phyloP scores from a whole-genome alignment of 2,113 vertebrate species.

The Nymphicus hollandicus region DNA sequence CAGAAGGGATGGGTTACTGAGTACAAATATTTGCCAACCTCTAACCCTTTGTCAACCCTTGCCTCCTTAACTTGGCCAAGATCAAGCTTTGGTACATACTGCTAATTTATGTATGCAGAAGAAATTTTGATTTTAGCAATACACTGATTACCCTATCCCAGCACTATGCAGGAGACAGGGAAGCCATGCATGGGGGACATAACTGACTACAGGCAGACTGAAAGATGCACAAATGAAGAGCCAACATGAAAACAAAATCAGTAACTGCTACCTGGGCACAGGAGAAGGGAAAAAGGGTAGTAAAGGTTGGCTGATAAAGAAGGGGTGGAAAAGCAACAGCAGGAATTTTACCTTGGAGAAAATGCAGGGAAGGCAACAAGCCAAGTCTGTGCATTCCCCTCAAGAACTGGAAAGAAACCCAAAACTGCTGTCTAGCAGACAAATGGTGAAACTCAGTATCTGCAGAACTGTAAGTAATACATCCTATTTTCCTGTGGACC shows the following conservation, averaged over 20 bases:
- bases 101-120: neutral
- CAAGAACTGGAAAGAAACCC: constrained; percentile 12
- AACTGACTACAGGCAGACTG: neutral
- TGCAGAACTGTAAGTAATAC: neutral
- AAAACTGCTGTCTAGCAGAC: neutral
- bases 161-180: neutral
- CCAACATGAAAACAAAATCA: neutral
- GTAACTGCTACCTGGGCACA: neutral
- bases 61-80: neutral
- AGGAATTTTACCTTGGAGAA: neutral
- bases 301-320: neutral
- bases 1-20: rapidly evolving
- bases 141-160: neutral
- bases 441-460: neutral
- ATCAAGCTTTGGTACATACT: neutral
- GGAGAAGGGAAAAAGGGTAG: neutral
- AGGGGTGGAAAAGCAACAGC: neutral
- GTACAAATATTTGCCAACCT: neutral
- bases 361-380: neutral
- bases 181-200: neutral
- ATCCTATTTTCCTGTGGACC: neutral
- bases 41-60: neutral
- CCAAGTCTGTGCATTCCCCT: neutral
- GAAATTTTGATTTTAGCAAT: neutral
- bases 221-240: neutral